Evolutionary conservation across 2,888 invertebrate species (phyloP).

Genomic region (Sesamia inferens): DNA sequence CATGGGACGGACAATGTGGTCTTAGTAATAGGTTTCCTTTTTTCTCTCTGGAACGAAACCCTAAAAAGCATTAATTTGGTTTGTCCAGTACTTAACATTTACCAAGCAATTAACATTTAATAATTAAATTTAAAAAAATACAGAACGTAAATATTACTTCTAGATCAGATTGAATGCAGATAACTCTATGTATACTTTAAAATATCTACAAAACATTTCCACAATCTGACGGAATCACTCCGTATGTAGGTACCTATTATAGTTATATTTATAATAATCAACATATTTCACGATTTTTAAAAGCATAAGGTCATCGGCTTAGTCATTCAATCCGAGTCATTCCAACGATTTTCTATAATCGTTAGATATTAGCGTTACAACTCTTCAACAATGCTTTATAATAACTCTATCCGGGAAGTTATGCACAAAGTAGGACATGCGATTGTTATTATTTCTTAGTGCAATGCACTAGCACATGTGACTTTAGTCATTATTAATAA

Average conservation of each 20-base stretch:
- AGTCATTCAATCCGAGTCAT: constrained; percentile 4
- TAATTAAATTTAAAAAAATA: neutral
- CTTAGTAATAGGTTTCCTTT: too few relatives aligned
- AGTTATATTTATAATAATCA: neutral
- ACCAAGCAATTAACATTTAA: too few relatives aligned
- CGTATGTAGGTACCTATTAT: too few relatives aligned
- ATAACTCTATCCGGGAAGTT: constrained; percentile 5
- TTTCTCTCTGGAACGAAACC: too few relatives aligned
- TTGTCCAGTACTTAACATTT: too few relatives aligned
- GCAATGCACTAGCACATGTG: neutral
- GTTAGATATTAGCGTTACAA: neutral
- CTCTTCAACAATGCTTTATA: constrained; percentile 13
- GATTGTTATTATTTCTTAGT: constrained; percentile 10
- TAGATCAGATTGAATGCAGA: neutral
- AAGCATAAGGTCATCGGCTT: constrained; percentile 28
- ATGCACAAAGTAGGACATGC: constrained; percentile 1
- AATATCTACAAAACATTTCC: neutral
- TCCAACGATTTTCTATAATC: neutral
- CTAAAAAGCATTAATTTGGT: too few relatives aligned
- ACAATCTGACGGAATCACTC: constrained; percentile 14
- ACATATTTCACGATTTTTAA: constrained; percentile 20
- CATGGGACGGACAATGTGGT: too few relatives aligned
- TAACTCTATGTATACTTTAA: neutral
- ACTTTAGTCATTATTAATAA: neutral
- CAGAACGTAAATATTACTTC: neutral